Conservation (phyloP, 2,888 invertebrate species). For the Aricia artaxerxes region DNA sequence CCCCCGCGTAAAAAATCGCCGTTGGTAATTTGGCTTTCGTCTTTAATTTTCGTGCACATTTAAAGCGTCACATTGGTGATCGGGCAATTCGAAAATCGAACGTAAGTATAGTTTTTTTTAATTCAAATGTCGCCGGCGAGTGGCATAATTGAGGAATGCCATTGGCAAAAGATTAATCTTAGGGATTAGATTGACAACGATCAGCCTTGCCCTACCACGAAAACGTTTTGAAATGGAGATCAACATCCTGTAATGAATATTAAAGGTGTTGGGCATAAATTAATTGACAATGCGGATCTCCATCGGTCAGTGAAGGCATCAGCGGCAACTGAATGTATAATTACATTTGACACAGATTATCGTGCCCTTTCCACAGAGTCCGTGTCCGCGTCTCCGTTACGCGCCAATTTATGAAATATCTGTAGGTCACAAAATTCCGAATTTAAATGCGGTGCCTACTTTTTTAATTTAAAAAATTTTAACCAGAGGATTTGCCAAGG, state of each 20-base stretch:
- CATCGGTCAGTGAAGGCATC: slow-evolving; percentile 17
- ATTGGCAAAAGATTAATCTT: background rate
- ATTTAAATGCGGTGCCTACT: background rate
- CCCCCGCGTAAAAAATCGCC: slow-evolving; percentile 27
- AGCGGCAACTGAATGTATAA: slow-evolving; percentile 28
- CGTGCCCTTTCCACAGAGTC: slow-evolving; percentile 27
- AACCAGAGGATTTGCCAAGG: background rate
- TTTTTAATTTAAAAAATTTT: background rate
- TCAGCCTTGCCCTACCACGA: slow-evolving; percentile 16
- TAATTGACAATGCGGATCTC: slow-evolving; percentile 29
- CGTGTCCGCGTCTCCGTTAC: slow-evolving; percentile 25
- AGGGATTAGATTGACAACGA: background rate
- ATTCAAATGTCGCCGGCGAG: background rate
- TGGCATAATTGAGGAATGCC: background rate
- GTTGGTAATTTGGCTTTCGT: slow-evolving; percentile 13
- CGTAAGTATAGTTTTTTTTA: background rate
- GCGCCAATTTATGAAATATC: background rate
- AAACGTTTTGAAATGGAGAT: slow-evolving; percentile 15
- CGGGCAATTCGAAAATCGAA: background rate
- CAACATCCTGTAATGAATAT: slow-evolving; percentile 16
- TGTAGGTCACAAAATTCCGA: background rate
- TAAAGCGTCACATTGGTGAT: background rate
- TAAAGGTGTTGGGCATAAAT: slow-evolving; percentile 12
- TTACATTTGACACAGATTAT: slow-evolving; percentile 27
- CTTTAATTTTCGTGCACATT: slow-evolving; percentile 8